Percentiles rank a stretch among this genome's conserved stretches.
Conservation (phyloP, 2,888 invertebrate species). For the Maniola hyperantus region DNA sequence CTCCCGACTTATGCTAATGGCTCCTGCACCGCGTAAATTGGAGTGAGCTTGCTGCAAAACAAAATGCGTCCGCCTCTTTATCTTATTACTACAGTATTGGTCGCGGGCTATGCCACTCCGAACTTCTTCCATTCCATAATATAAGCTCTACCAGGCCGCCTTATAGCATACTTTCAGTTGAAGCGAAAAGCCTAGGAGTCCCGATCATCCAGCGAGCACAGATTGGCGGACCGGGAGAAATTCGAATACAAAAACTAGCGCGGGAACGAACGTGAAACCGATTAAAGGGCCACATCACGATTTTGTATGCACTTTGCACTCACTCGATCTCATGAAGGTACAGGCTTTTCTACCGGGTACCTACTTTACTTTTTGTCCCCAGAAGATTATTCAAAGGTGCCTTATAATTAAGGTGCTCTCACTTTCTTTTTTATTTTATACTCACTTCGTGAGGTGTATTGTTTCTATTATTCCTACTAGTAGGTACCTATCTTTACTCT, state of each 20-base stretch:
- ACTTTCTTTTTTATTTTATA: slow-evolving; percentile 34
- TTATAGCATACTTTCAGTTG: slow-evolving; percentile 59
- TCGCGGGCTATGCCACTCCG: slow-evolving; percentile 49
- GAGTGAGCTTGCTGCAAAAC: slow-evolving; percentile 75
- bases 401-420: slow-evolving; percentile 70
- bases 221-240: slow-evolving; percentile 74
- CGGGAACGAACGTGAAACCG: slow-evolving; percentile 80
- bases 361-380: slow-evolving; percentile 62
- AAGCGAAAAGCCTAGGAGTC: slow-evolving; percentile 45
- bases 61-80: slow-evolving; percentile 78
- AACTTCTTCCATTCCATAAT: slow-evolving; percentile 41
- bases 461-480: slow-evolving; percentile 23
- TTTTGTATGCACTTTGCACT: slow-evolving; percentile 82
- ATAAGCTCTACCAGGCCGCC: slow-evolving; percentile 55
- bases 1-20: slow-evolving; percentile 80
- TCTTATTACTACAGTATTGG: slow-evolving; percentile 72
- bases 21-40: slow-evolving; percentile 78
- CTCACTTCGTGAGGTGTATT: slow-evolving; percentile 37
- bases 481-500: slow-evolving; percentile 5
- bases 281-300: slow-evolving; percentile 82
- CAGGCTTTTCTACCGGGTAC: slow-evolving; percentile 51
- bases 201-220: slow-evolving; percentile 61
- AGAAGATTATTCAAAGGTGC: slow-evolving; percentile 68
- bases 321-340: slow-evolving; percentile 69
- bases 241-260: slow-evolving; percentile 79